These are phyloP conservation scores for Bolborhynchus lineola DNA, from an alignment of 2,113 vertebrate genomes.

Conservation along the genomic window DNA sequence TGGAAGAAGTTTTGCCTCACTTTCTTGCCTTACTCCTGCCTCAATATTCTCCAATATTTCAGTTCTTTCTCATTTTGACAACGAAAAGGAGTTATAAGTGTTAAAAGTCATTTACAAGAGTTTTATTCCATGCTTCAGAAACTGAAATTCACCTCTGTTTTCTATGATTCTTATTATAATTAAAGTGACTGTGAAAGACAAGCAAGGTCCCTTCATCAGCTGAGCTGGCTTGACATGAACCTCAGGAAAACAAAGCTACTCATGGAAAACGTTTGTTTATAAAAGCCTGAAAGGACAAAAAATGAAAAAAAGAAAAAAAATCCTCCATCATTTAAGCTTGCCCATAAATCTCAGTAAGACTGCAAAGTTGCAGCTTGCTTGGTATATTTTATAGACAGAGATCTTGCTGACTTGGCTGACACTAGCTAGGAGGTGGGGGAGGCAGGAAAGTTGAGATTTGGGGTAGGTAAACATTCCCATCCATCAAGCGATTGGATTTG, in stretches of 20 bases:
- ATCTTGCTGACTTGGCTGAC: constrained; percentile 52
- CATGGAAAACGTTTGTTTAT: constrained; percentile 40
- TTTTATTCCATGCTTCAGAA: neutral
- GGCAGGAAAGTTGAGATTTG: constrained; percentile 44
- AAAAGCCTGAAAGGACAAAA: constrained; percentile 53
- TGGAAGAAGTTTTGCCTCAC: neutral
- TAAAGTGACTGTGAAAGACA: neutral
- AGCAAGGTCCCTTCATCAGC: neutral
- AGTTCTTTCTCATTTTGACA: neutral
- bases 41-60: neutral
- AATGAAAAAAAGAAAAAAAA: neutral
- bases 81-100: neutral
- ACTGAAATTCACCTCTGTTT: neutral
- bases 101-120: neutral
- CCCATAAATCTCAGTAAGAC: constrained; percentile 3
- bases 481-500: constrained; percentile 21
- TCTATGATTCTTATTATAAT: neutral
- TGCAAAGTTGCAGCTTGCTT: constrained; percentile 34
- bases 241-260: constrained; percentile 27
- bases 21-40: neutral
- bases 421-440: constrained; percentile 33
- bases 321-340: neutral
- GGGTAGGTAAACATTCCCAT: constrained; percentile 56
- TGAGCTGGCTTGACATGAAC: neutral
- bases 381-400: constrained; percentile 58